Evolutionary conservation across 2,888 invertebrate species (phyloP).

Genomic region (Heliconius ethilla): DNA sequence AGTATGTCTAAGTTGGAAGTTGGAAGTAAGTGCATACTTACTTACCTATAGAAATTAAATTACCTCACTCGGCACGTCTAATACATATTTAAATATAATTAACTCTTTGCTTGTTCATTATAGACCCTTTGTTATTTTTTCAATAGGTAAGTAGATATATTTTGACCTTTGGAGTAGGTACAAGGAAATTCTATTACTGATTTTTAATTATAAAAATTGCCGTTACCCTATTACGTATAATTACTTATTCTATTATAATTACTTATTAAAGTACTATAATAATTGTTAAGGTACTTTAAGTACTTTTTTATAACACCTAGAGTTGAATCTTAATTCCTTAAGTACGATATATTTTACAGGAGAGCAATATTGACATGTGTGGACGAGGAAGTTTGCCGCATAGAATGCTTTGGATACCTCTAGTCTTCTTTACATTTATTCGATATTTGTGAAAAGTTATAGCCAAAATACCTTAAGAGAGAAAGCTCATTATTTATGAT

Average conservation of each 20-base stretch:
- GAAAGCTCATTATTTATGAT: slow-evolving; percentile 10
- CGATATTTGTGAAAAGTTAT: slow-evolving; percentile 43
- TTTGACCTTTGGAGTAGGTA: background rate
- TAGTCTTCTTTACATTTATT: slow-evolving; percentile 51
- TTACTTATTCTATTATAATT: too few species aligned
- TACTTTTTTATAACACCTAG: background rate
- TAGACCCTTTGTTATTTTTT: background rate
- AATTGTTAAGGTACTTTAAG: background rate
- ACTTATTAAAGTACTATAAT: too few species aligned
- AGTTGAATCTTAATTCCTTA: background rate
- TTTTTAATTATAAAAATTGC: too few species aligned
- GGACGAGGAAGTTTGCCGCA: slow-evolving; percentile 73
- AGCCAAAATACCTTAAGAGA: slow-evolving; percentile 29
- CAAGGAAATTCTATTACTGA: background rate
- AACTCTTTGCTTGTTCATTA: background rate
- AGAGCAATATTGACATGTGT: slow-evolving; percentile 86
- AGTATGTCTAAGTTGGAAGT: slow-evolving; percentile 55
- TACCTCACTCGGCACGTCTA: background rate
- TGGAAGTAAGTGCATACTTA: slow-evolving; percentile 14
- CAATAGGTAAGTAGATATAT: background rate
- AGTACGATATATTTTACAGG: slow-evolving; percentile 70
- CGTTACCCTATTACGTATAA: too few species aligned
- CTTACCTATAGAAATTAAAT: background rate
- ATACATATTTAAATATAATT: background rate
- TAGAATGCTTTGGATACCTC: slow-evolving; percentile 44